A percentile compares a stretch with the other conserved stretches of the same genome.
Evolutionary conservation across 2,113 vertebrate species (phyloP).

Genomic region (Lycocorax pyrrhopterus): DNA sequence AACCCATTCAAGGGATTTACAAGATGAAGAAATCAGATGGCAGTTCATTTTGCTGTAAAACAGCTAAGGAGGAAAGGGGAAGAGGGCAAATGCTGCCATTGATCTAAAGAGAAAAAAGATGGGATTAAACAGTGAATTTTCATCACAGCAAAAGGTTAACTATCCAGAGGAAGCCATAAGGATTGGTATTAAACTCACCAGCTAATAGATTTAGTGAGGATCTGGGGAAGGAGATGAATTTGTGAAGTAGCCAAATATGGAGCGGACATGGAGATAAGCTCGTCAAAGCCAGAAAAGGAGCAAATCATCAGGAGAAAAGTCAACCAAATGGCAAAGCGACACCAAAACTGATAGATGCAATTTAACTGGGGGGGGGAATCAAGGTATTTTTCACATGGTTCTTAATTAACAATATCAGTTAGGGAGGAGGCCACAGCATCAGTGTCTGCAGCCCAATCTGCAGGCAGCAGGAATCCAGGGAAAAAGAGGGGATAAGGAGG

Average conservation of each 20-base stretch:
- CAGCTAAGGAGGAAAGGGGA: background rate
- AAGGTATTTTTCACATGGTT: background rate
- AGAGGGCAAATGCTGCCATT: background rate
- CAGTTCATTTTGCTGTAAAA: background rate
- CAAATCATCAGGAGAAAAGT: background rate
- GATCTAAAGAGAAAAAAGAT: background rate
- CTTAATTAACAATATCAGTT: background rate
- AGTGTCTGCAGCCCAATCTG: background rate
- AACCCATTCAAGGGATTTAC: background rate
- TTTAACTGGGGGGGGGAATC: background rate
- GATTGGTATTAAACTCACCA: background rate
- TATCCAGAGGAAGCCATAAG: background rate
- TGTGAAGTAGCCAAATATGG: background rate
- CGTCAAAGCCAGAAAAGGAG: background rate
- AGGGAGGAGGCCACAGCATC: background rate
- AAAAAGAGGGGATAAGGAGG: background rate
- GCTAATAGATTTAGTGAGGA: background rate
- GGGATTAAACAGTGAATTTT: conserved; percentile 9
- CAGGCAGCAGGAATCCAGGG: background rate
- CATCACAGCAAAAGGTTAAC: conserved; percentile 6
- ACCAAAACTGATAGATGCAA: background rate
- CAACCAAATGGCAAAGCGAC: background rate
- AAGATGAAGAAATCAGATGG: background rate
- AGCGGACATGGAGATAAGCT: background rate
- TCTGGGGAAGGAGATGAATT: background rate